phyloP scores from a whole-genome alignment of 2,797 vertebrate genomes.

The Hephaestus fuliginosus region DNA sequence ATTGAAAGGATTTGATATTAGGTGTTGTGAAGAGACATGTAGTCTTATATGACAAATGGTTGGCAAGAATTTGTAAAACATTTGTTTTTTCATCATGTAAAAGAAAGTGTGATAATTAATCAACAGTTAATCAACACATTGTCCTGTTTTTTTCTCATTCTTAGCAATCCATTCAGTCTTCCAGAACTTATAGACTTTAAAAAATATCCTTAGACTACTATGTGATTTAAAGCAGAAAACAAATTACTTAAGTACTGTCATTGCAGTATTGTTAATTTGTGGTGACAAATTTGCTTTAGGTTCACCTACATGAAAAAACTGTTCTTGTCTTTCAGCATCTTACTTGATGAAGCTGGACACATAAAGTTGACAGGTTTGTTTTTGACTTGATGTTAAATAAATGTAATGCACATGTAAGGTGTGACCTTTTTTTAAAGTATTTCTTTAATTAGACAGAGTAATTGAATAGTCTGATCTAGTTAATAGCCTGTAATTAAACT shows the following conservation, averaged over 20 bases:
- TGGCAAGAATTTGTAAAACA: not conserved
- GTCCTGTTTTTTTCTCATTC: not conserved
- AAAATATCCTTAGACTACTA: not conserved
- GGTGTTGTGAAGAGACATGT: not conserved
- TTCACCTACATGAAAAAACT: conserved; percentile 20
- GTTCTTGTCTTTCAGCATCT: conserved; percentile 95
- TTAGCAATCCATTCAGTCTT: not conserved
- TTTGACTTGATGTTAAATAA: not conserved
- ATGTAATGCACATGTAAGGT: not conserved
- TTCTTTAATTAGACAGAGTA: not conserved
- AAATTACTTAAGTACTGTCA: not conserved
- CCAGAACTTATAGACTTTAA: not conserved
- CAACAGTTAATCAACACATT: no score
- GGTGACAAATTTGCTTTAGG: conserved; percentile 6
- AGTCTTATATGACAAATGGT: not conserved
- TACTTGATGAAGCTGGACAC: conserved; percentile 99
- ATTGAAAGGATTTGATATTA: not conserved
- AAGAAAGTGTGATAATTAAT: not conserved
- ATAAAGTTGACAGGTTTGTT: conserved; percentile 98
- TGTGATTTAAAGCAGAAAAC: not conserved
- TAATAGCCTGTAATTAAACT: conserved; percentile 8
- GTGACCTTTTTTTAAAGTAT: not conserved
- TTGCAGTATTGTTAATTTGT: not conserved
- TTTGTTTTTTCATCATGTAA: not conserved
- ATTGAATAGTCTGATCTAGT: not conserved